Base-by-base conservation (phyloP, 2,113 vertebrate species). In the Sinocyclocheilus anophthalmus region DNA sequence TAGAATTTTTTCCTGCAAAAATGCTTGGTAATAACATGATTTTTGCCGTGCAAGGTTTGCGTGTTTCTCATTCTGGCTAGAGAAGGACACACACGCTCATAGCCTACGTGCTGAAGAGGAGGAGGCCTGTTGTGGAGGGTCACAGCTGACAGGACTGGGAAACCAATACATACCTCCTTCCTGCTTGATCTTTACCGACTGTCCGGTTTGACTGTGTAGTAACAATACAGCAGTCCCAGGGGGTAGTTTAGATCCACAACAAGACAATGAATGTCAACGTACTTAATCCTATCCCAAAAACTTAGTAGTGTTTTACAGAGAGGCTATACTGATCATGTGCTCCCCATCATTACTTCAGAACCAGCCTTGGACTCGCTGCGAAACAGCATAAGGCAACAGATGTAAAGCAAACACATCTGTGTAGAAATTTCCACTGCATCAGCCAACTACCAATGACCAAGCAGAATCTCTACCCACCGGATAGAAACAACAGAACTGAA, bases 41-140 rank as follows among this genome's bases (percentile, higher is more conserved):
- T 7, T 69, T 70, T 37, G 6, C 6, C 20, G 37, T n/a, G 70
- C 37, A n/a, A 39, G 30, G 37, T 73, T 59, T 59, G 70, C 37
- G 33, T 24, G 30, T 61, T 37, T 61, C 30, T 57, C 16, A 57
- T 22, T 78, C 26, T 78, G 76, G 18, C 50, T 18, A 18, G 55
- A 26, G 45, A 61, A 39, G 69, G 69, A 86, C 80, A 83, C 80
- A 86, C 39, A 59, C 53, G 76, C 67, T 37, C 80, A 59, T 37
- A 75, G 84, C 37, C 86, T 89, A 87, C 81, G 77, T 88, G 86
- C 86, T 65, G 33, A 61, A 81, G 26, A 81, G 63, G 77, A 84
- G 76, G 72, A 45, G 42, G 39, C 33, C 48, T 63, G 57, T 83
- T 55, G 77, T 78, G 89, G 85, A 88, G 85, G 59, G 87, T 78